Evolutionary conservation across 2,888 invertebrate species (phyloP).

Genomic region (Hirtodrosophila histrioides): DNA sequence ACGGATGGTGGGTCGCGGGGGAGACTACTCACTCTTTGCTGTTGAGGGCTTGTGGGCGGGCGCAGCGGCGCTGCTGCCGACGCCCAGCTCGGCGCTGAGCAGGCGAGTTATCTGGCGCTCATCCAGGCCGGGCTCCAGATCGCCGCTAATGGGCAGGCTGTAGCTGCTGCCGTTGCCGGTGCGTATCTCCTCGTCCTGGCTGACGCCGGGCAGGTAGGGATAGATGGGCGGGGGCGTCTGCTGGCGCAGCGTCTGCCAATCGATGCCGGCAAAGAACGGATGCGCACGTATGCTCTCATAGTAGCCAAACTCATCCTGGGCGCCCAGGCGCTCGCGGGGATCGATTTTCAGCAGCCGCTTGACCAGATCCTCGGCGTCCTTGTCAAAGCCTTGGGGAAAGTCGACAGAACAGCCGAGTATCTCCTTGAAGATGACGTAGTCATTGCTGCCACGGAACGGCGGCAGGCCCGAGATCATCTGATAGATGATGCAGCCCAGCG

Average conservation of each 20-base stretch:
- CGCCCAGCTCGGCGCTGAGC: slow-evolving; percentile 89
- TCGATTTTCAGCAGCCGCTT: slow-evolving; percentile 93
- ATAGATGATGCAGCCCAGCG: slow-evolving; percentile 97
- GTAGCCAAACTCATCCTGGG: slow-evolving; percentile 87
- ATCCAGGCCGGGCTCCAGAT: slow-evolving; percentile 94
- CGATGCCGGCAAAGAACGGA: slow-evolving; percentile 92
- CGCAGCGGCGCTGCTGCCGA: slow-evolving; percentile 65
- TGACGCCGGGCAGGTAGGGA: slow-evolving; percentile 90
- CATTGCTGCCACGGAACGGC: slow-evolving; percentile 95
- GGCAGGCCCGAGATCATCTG: slow-evolving; percentile 98
- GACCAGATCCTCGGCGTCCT: slow-evolving; percentile 94
- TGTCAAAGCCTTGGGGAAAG: slow-evolving; percentile 96
- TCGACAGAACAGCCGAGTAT: slow-evolving; percentile 95
- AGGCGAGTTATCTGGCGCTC: slow-evolving; percentile 91
- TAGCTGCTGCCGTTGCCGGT: slow-evolving; percentile 85
- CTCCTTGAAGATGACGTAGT: slow-evolving; percentile 98
- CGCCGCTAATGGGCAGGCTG: slow-evolving; percentile 87
- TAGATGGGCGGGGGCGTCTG: slow-evolving; percentile 93
- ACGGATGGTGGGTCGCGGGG: too few relatives aligned
- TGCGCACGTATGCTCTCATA: slow-evolving; percentile 94
- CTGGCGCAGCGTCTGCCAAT: slow-evolving; percentile 91
- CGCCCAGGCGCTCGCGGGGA: slow-evolving; percentile 92
- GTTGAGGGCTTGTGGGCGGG: slow-evolving; percentile 65
- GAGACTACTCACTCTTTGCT: slow-evolving; percentile 60
- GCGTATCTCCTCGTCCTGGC: slow-evolving; percentile 87